Percentiles rank a stretch among this genome's conserved stretches.
These are phyloP conservation scores for Tretioscincus oriximinensis DNA, from an alignment of 2,113 vertebrate genomes.

Conservation along the genomic window DNA sequence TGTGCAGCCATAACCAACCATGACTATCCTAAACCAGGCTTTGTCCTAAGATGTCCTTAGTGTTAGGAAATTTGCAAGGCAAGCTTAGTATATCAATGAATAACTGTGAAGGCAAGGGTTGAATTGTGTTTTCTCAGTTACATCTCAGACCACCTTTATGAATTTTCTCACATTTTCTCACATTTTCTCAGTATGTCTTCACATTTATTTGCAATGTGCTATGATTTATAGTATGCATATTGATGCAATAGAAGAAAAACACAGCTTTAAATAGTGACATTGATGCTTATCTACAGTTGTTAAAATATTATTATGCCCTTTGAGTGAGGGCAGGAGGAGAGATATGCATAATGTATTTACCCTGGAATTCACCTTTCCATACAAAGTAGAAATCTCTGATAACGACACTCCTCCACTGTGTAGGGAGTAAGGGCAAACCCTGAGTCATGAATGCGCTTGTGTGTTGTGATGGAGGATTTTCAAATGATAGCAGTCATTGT, in stretches of 20 bases:
- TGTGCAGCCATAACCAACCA: no score
- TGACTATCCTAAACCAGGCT: background rate
- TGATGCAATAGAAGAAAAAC: conserved; percentile 7
- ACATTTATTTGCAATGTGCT: conserved; percentile 46
- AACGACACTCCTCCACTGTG: background rate
- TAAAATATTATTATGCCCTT: no score
- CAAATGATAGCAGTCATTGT: no score
- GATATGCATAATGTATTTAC: no score
- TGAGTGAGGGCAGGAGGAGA: no score
- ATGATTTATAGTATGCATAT: background rate
- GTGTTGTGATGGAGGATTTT: no score
- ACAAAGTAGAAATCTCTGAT: background rate
- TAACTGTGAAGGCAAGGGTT: background rate
- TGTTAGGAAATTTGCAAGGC: background rate
- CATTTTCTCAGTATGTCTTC: conserved; percentile 23
- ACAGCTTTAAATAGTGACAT: conserved; percentile 11
- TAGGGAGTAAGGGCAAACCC: no score
- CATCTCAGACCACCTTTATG: background rate
- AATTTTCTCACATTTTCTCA: conserved; percentile 43
- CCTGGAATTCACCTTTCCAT: background rate
- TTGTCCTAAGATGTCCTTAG: background rate
- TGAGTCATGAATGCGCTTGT: no score
- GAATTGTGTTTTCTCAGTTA: background rate
- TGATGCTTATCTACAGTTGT: conserved; percentile 5
- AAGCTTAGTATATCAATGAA: background rate